Conservation (phyloP, 2,113 vertebrate species). For the Barbus barbus region DNA sequence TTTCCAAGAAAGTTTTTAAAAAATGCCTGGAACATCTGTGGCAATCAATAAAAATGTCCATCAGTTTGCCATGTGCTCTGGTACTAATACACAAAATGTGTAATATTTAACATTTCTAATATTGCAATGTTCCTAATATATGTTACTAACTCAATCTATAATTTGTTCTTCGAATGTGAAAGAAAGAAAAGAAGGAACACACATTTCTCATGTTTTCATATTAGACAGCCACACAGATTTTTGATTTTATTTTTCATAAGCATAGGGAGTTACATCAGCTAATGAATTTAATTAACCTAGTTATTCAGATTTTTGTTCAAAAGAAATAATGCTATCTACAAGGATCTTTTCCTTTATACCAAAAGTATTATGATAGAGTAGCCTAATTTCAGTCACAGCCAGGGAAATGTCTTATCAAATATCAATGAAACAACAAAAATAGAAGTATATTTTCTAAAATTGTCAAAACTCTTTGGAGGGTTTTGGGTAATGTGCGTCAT, state of each 20-base stretch:
- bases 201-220: conserved; percentile 1
- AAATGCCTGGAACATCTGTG: background rate
- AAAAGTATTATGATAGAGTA: conserved; percentile 57
- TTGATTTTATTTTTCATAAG: conserved; percentile 64
- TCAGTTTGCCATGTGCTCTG: background rate
- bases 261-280: conserved; percentile 69
- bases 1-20: too few species aligned
- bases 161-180: conserved; percentile 15
- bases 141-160: background rate
- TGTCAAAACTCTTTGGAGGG: background rate
- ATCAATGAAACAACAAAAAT: background rate
- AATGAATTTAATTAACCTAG: conserved; percentile 3
- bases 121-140: background rate
- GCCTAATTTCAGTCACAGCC: conserved; percentile 61
- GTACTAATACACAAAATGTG: background rate
- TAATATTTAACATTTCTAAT: background rate
- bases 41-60: background rate
- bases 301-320: background rate
- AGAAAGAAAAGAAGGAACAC: background rate
- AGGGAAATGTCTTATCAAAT: conserved; percentile 28
- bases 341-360: conserved; percentile 42
- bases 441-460: background rate
- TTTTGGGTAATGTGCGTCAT: background rate
- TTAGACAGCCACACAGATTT: conserved; percentile 2
- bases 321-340: background rate